phyloP scores from a whole-genome alignment of 2,797 vertebrate genomes.

The Mus minutoides region DNA sequence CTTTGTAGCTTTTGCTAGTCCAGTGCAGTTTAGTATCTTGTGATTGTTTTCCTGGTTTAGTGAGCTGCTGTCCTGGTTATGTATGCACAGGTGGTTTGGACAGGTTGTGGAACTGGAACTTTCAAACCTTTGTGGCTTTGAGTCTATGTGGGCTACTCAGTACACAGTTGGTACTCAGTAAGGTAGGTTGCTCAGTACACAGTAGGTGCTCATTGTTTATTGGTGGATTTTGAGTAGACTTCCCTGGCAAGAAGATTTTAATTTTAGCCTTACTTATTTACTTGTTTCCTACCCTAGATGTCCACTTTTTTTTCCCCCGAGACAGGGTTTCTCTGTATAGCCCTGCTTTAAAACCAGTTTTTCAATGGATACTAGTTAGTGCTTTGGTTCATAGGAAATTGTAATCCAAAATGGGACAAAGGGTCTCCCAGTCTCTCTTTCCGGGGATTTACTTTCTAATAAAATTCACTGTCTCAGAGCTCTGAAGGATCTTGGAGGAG shows the following conservation, averaged over 20 bases:
- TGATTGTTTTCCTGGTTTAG: slow-evolving; percentile 10
- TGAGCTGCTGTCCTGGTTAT: not conserved
- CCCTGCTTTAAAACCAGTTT: not conserved
- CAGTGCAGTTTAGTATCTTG: not conserved
- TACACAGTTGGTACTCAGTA: not conserved
- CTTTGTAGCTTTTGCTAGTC: slow-evolving; percentile 27
- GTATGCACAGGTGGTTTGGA: slow-evolving; percentile 3
- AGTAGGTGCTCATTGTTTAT: not conserved
- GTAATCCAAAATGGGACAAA: slow-evolving; percentile 15
- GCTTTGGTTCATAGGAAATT: not conserved
- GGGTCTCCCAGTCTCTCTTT: not conserved
- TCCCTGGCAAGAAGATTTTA: slow-evolving; percentile 3
- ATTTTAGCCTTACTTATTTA: not conserved
- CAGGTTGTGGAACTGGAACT: not conserved
- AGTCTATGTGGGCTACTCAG: not conserved
- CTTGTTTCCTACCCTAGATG: not conserved
- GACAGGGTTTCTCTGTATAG: no score
- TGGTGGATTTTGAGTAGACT: slow-evolving; percentile 9
- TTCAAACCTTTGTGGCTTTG: not conserved
- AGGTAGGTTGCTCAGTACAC: not conserved
- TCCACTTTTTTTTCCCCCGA: no score
- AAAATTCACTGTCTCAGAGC: not conserved
- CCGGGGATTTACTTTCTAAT: not conserved
- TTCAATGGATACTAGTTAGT: not conserved
- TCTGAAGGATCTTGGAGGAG: not conserved